A percentile compares a stretch with the other conserved stretches of the same genome.
Conservation (phyloP, 2,888 invertebrate species). For the Ochropleura leucogaster region DNA sequence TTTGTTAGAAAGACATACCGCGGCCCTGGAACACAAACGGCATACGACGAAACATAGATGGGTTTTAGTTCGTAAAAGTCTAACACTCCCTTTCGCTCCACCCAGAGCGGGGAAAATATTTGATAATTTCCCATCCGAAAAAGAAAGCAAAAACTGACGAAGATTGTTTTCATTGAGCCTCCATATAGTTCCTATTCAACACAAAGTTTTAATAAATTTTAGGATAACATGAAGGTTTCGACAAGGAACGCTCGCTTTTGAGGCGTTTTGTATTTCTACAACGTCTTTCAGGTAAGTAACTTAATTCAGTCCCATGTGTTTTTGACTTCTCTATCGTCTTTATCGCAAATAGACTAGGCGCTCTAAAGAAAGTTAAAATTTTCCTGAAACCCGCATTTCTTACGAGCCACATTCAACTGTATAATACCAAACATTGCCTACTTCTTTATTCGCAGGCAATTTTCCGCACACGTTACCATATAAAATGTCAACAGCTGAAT, state of each 20-base stretch:
- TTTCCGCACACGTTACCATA: constrained; percentile 24
- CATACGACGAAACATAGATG: too few relatives aligned
- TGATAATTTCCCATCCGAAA: too few relatives aligned
- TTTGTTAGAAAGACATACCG: too few relatives aligned
- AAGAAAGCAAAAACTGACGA: too few relatives aligned
- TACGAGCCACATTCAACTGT: not conserved
- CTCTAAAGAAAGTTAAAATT: not conserved
- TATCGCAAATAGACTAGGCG: not conserved
- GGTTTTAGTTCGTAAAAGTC: too few relatives aligned
- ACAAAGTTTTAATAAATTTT: not conserved
- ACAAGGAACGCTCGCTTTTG: not conserved
- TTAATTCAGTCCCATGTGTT: too few relatives aligned
- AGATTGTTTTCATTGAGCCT: not conserved
- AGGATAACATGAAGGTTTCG: not conserved
- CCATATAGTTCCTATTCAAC: not conserved
- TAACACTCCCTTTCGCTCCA: too few relatives aligned
- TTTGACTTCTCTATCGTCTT: not conserved
- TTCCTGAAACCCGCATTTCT: not conserved
- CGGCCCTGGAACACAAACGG: too few relatives aligned
- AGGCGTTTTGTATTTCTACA: not conserved
- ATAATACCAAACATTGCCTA: constrained; percentile 1
- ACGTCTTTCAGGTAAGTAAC: not conserved
- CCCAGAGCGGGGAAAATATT: too few relatives aligned
- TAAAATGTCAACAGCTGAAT: constrained; percentile 37
- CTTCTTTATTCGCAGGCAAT: constrained; percentile 17